Percentiles rank a stretch among this genome's conserved stretches.
phyloP scores from a whole-genome alignment of 2,888 invertebrate genomes.

The Drosophila yooni region DNA sequence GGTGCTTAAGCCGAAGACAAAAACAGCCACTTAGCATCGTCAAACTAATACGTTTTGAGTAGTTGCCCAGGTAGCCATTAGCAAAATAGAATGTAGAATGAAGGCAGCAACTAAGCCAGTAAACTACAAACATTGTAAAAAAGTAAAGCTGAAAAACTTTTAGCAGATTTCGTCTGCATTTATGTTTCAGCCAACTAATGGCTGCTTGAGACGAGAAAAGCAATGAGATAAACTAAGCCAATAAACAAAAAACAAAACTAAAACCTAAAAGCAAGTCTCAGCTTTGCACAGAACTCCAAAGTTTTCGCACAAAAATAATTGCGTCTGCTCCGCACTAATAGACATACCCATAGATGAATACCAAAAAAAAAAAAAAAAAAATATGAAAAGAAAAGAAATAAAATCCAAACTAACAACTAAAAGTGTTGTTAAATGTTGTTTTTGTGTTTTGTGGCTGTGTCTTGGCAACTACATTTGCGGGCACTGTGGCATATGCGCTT shows the following conservation, averaged over 20 bases:
- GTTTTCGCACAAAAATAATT: conserved; percentile 74
- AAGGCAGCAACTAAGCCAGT: conserved; percentile 21
- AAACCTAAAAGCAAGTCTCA: conserved; percentile 19
- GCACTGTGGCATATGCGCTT: conserved; percentile 46
- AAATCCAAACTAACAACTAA: conserved; percentile 23
- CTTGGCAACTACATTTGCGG: conserved; percentile 2
- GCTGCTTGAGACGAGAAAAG: conserved; percentile 41
- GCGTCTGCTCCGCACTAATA: conserved; percentile 59
- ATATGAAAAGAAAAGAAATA: background rate
- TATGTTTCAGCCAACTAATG: conserved; percentile 39
- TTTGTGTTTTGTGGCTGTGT: conserved; percentile 12
- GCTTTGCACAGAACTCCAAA: conserved; percentile 41
- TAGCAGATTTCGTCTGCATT: conserved; percentile 41
- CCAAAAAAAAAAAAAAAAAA: background rate
- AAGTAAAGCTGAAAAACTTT: conserved; percentile 32
- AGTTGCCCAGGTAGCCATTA: conserved; percentile 33
- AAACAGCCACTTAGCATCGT: conserved; percentile 37
- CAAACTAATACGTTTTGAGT: conserved; percentile 24
- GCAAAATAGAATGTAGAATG: conserved; percentile 33
- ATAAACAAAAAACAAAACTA: background rate
- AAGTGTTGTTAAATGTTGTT: conserved; percentile 21
- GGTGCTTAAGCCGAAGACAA: background rate
- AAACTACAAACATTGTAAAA: conserved; percentile 16
- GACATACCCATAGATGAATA: conserved; percentile 4
- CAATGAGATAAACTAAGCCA: conserved; percentile 53